Conservation (phyloP, 2,888 invertebrate genomes). For the Pemphredon lugubris region DNA sequence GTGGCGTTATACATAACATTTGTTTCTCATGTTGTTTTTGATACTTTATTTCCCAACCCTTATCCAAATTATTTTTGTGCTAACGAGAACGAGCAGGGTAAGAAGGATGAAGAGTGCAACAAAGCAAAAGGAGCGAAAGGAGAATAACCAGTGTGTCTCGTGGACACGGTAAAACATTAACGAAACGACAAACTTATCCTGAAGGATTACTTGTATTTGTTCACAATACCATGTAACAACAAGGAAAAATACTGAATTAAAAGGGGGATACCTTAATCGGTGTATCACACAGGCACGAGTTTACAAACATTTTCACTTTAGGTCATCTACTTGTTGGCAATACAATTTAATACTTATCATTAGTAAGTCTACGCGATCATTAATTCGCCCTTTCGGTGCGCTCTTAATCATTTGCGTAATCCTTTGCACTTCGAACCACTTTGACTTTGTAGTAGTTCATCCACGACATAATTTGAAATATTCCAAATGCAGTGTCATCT, state of each 20-base stretch:
- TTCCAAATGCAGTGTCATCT: too few relatives aligned
- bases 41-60: not conserved
- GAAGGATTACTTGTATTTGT: conserved; percentile 73
- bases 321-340: conserved; percentile 63
- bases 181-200: not conserved
- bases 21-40: conserved; percentile 15
- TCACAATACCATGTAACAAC: conserved; percentile 75
- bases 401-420: not conserved
- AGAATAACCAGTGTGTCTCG: too few relatives aligned
- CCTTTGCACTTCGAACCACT: not conserved
- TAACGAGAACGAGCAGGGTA: too few relatives aligned
- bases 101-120: too few relatives aligned
- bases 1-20: conserved; percentile 47
- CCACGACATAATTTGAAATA: too few relatives aligned
- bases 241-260: conserved; percentile 76
- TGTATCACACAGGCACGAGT: conserved; percentile 63
- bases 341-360: conserved; percentile 69
- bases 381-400: conserved; percentile 1
- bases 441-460: too few relatives aligned
- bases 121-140: too few relatives aligned
- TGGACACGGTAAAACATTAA: too few relatives aligned
- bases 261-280: conserved; percentile 69
- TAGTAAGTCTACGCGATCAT: conserved; percentile 55
- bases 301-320: conserved; percentile 41
- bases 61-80: too few relatives aligned